phyloP scores from a whole-genome alignment of 2,888 invertebrate genomes.

The Xylocampa areola region DNA sequence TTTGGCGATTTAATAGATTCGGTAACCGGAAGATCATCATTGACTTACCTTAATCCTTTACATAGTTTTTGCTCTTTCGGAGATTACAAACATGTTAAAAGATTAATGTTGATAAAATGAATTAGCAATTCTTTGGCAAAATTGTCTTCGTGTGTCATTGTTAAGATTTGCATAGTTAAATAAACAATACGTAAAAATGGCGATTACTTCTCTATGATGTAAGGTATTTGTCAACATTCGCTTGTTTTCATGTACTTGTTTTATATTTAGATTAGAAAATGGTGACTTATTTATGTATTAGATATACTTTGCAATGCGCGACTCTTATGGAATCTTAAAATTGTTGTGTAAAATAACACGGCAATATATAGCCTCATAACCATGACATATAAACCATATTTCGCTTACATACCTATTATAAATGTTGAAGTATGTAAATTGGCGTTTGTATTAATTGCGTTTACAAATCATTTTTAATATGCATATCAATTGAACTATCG shows the following conservation, averaged over 20 bases:
- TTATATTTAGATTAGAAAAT: slow-evolving; percentile 1
- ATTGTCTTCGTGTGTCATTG: slow-evolving; percentile 1
- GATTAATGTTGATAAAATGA: slow-evolving; percentile 13
- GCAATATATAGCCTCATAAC: slow-evolving; percentile 15
- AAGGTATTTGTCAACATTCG: slow-evolving; percentile 1
- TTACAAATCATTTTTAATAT: slow-evolving; percentile 23
- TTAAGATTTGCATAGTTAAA: slow-evolving; percentile 17
- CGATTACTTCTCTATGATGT: slow-evolving; percentile 1
- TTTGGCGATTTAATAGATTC: too few species aligned
- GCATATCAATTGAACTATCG: not conserved
- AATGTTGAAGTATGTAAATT: slow-evolving; percentile 22
- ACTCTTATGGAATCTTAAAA: too few species aligned
- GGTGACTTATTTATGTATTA: not conserved
- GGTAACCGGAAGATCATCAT: too few species aligned
- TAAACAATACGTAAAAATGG: slow-evolving; percentile 11
- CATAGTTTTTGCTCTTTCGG: slow-evolving; percentile 1
- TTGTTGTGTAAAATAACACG: not conserved
- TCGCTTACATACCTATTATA: slow-evolving; percentile 18
- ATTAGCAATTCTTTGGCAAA: slow-evolving; percentile 23
- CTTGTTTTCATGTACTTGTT: too few species aligned
- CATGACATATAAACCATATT: slow-evolving; percentile 32
- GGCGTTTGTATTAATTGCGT: slow-evolving; percentile 3
- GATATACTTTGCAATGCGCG: too few species aligned
- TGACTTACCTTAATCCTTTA: too few species aligned
- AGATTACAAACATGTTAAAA: not conserved